phyloP scores from a whole-genome alignment of 1,140 invertebrate genomes.

The Aethina tumida region DNA sequence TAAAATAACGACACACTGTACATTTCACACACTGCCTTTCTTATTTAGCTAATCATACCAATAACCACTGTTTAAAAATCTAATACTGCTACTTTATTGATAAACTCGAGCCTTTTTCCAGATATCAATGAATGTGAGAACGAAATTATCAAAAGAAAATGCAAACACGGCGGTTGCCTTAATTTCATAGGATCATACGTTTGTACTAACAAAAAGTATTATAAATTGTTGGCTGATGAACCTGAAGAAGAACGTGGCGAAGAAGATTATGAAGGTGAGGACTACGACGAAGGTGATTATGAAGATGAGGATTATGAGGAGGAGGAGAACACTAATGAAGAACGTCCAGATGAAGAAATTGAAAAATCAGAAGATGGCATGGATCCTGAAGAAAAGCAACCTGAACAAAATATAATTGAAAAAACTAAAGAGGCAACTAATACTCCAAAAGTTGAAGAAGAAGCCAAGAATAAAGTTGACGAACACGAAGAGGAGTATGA shows the following conservation, averaged over 20 bases:
- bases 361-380: slow-evolving; percentile 1
- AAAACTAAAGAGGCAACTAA: no score
- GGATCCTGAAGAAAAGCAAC: neutral
- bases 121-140: slow-evolving; percentile 11
- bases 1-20: no score
- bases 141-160: neutral
- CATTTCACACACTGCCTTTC: no score
- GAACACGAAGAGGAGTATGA: slow-evolving; percentile 12
- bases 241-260: slow-evolving; percentile 5
- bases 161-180: slow-evolving; percentile 3
- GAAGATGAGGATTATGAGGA: slow-evolving; percentile 12
- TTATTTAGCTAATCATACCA: no score
- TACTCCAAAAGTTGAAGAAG: no score
- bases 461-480: slow-evolving; percentile 4
- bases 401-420: neutral
- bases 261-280: slow-evolving; percentile 13
- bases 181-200: slow-evolving; percentile 7
- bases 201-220: slow-evolving; percentile 1
- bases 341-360: neutral
- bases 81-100: no score
- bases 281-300: slow-evolving; percentile 20
- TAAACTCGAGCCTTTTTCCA: no score
- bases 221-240: slow-evolving; percentile 17
- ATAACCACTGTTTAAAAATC: no score
- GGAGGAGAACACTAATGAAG: neutral